Base-by-base conservation (phyloP, 2,888 invertebrate genomes). In the Charanyca ferruginea region DNA sequence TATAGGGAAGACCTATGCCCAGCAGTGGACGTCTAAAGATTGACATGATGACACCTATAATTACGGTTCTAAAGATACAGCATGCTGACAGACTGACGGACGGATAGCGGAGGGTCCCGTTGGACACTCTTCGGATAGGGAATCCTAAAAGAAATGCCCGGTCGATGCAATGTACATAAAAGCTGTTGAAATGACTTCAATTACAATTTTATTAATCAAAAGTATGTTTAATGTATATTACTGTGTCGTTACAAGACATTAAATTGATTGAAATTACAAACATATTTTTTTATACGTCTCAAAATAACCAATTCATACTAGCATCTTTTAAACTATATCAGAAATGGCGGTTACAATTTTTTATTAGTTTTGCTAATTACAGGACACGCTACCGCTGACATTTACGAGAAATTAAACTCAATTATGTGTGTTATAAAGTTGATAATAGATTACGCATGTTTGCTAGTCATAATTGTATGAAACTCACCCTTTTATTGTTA, bases 341-440 rank as follows among this genome's bases (percentile, higher is more conserved):
- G 41, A 61, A 71, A 51, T 42, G 55, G 23, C 59, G 35, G 62
- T 63, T 76, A 63, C 66, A 76, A 60, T 32, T 55, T 51, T 76
- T 75, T 76, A 76, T 63, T 67, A 53, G 44, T 57, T 72, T 63
- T 51, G 1, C 22, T 70, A 73, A 73, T 65, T 65, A 65, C 48
- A 59, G 22, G 45, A 48, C 51, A 59, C 22, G 58, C 59, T 41
- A 71, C 49, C 18, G 32, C 47, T 54, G 55, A 32, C 45, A 61
- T 75, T 61, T 57, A 70, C 22, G 16, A 25, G 38, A 70, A 65
- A 65, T 47, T 58, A 18, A 58, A 61, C 57, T 65, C 49, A 65
- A 58, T 65, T 8, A 20, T 45, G 4, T 13, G 13, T 0, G 41
- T 0, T 8, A 45, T 75, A 74, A 75, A 65, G 55, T 25, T 54